Evolutionary conservation across 2,797 vertebrate genomes (phyloP), one percentile per base, ranked within the genome.

Genomic region (Nannoperca obscura): DNA sequence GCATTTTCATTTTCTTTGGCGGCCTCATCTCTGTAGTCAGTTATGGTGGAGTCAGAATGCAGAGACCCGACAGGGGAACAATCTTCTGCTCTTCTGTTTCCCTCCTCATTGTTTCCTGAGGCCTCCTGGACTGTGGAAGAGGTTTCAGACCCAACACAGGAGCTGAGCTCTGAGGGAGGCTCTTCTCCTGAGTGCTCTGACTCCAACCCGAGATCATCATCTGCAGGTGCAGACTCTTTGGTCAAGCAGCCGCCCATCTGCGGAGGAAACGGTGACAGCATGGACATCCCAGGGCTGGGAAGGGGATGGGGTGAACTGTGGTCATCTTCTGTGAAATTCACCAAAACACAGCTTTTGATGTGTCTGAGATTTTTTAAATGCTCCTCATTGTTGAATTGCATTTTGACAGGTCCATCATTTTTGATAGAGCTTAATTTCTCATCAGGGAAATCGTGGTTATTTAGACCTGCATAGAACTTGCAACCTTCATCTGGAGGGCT

Each of bases 1-100:
- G 87, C 93, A 62, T 96, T 95, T 63, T 97, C 96, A n/a, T 94
- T 96, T n/a, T 97, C 96, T 55, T 97, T 94, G 44, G 95, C 79
- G 24, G 49, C 74, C 44, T 97, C 95, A 0, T 91, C 91, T 75
- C 66, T 82, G 59, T 81, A 91, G 34, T 94, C 89, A 0, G 46
- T 83, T 46, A 91, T 66, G 54, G 91, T 93, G 76, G 94, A 94
- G 50, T 91, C 91, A 20, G 94, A 82, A 54, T 86, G 80, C 32
- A 91, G 52, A 49, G 92, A 92, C 53, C 92, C 89, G 46, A 85
- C 73, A 20, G 87, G 86, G 58, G 91, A 93, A 68, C 88, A 92
- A 54, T 93, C 85, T 9, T 89, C 87, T 38, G 62, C 80, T 2
- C 81, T 86, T 44, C 76, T 82, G 72, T 85, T 92, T 19, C 84